A percentile compares a stretch with the other conserved stretches of the same genome.
Evolutionary conservation across 1,140 invertebrate genomes (phyloP).

Genomic region (Tetranychus urticae): DNA sequence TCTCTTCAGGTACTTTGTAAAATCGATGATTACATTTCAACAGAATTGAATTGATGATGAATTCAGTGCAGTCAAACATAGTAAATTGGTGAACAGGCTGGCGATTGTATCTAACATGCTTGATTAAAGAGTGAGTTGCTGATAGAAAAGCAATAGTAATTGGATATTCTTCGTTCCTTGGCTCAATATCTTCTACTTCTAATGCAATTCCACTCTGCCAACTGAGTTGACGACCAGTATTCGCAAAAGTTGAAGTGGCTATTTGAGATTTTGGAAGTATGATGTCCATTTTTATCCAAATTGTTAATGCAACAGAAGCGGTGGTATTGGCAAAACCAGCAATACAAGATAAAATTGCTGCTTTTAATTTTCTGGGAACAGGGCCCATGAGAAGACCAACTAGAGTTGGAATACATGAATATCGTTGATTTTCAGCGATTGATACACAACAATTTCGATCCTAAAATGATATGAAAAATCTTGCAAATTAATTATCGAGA

Average conservation of each 20-base stretch:
- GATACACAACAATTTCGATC: slow-evolving; percentile 27
- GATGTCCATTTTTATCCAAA: slow-evolving; percentile 29
- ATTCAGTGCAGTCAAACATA: slow-evolving; percentile 5
- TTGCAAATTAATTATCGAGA: background rate
- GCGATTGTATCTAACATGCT: slow-evolving; percentile 4
- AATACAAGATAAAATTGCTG: slow-evolving; percentile 46
- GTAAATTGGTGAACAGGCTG: background rate
- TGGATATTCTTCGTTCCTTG: slow-evolving; percentile 62
- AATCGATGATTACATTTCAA: slow-evolving; percentile 6
- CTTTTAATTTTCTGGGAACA: slow-evolving; percentile 58
- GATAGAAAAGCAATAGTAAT: slow-evolving; percentile 52
- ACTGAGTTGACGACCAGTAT: background rate
- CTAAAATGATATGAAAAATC: background rate
- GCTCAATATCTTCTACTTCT: slow-evolving; percentile 51
- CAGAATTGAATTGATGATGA: slow-evolving; percentile 7
- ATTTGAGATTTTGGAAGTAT: slow-evolving; percentile 2
- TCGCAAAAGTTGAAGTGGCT: background rate
- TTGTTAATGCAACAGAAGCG: slow-evolving; percentile 41
- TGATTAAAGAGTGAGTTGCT: slow-evolving; percentile 45
- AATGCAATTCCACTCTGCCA: slow-evolving; percentile 19
- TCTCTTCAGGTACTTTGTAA: slow-evolving; percentile 9
- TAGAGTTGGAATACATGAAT: slow-evolving; percentile 49
- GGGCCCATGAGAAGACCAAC: slow-evolving; percentile 61
- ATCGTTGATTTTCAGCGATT: slow-evolving; percentile 60
- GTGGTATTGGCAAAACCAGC: slow-evolving; percentile 45